phyloP scores from a whole-genome alignment of 2,113 vertebrate genomes.

The Osmerus eperlanus region DNA sequence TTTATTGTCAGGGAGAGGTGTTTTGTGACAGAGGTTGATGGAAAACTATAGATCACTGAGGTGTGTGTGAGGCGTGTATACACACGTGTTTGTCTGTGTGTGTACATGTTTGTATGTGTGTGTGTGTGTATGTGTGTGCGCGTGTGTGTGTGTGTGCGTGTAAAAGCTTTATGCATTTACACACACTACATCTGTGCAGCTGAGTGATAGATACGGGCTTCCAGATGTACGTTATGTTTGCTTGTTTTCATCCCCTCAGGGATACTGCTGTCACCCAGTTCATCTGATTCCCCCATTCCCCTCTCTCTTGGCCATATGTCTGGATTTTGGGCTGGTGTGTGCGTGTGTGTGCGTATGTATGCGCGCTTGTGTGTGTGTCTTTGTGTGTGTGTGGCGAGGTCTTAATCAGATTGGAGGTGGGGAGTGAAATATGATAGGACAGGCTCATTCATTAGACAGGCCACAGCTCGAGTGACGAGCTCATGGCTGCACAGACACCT shows the following conservation, averaged over 20 bases:
- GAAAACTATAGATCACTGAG: background rate
- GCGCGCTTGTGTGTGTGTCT: slow-evolving; percentile 21
- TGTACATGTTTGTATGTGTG: background rate
- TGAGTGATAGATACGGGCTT: too few relatives aligned
- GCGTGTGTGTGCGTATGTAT: background rate
- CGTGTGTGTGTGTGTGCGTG: background rate
- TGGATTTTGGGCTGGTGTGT: slow-evolving; percentile 6
- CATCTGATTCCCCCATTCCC: background rate
- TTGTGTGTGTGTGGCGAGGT: slow-evolving; percentile 30
- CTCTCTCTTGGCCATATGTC: slow-evolving; percentile 19
- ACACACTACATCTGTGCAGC: too few relatives aligned
- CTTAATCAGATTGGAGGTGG: slow-evolving; percentile 27
- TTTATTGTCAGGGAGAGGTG: too few relatives aligned
- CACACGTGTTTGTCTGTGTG: background rate
- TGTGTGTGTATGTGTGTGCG: slow-evolving; percentile 14
- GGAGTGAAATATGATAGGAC: slow-evolving; percentile 32
- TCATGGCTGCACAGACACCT: slow-evolving; percentile 15
- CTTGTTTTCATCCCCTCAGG: too few relatives aligned
- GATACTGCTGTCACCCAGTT: too few relatives aligned
- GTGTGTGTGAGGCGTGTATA: background rate
- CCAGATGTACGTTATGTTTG: too few relatives aligned
- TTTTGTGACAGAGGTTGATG: background rate
- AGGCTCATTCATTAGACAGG: slow-evolving; percentile 28
- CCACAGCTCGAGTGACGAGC: slow-evolving; percentile 21
- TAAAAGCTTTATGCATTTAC: background rate